phyloP scores from a whole-genome alignment of 2,797 vertebrate species.

The Hybognathus amarus region DNA sequence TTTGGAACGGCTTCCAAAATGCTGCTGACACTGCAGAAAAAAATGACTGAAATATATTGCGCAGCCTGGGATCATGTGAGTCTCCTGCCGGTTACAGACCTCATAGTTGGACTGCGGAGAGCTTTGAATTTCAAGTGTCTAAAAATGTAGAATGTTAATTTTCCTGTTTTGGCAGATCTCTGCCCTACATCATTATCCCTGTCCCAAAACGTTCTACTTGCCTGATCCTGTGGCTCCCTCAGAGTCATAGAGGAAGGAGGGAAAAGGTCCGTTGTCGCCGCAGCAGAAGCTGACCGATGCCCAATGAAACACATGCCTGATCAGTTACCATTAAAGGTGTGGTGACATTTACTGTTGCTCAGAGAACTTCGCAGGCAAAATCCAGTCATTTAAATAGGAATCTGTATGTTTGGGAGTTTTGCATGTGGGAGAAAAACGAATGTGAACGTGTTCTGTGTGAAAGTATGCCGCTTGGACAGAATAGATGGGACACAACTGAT shows the following conservation, averaged over 20 bases:
- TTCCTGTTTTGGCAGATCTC: conserved; percentile 11
- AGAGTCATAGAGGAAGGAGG: conserved; percentile 8
- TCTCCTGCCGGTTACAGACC: neutral
- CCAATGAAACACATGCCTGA: neutral
- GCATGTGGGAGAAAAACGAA: neutral
- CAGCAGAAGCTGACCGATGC: conserved; percentile 10
- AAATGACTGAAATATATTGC: conserved; percentile 23
- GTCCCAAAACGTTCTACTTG: neutral
- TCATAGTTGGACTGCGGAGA: neutral
- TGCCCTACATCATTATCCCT: neutral
- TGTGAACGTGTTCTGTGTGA: neutral
- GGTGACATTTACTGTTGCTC: neutral
- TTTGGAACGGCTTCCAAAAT: conserved; percentile 7
- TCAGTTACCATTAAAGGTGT: neutral
- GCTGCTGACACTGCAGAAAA: neutral
- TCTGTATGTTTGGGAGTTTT: neutral
- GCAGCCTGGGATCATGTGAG: conserved; percentile 17
- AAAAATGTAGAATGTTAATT: neutral
- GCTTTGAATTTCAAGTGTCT: neutral
- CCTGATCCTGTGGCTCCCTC: neutral
- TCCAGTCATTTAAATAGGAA: neutral
- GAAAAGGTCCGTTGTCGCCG: conserved; percentile 8
- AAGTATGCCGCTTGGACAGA: neutral
- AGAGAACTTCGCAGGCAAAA: neutral
- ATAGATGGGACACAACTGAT: neutral